A percentile compares a stretch with the other conserved stretches of the same genome.
Conservation (phyloP, 2,797 vertebrate species). For the Todus mexicanus region DNA sequence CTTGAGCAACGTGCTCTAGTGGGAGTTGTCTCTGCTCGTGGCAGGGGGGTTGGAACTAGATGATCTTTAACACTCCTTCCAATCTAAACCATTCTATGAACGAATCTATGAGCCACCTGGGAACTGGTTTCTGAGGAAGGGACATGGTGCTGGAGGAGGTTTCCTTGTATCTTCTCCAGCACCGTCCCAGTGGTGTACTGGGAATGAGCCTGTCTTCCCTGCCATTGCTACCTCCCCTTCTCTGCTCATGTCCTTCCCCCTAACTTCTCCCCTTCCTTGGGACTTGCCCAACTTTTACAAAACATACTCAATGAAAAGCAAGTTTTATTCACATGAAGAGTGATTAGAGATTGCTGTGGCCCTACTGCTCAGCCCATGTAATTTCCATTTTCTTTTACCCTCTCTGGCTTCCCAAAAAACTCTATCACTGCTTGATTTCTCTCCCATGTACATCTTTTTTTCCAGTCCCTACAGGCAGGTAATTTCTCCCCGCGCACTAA, state of each 20-base stretch:
- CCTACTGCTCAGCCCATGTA: not conserved
- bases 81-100: no score
- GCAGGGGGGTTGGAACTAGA: no score
- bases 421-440: not conserved
- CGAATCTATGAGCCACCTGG: not conserved
- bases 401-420: not conserved
- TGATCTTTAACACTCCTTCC: no score
- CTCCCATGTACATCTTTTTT: not conserved
- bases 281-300: not conserved
- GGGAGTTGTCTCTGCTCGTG: no score
- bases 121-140: not conserved
- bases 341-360: not conserved
- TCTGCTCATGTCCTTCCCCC: not conserved
- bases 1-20: no score
- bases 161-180: not conserved
- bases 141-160: not conserved
- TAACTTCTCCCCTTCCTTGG: not conserved
- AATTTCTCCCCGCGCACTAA: not conserved
- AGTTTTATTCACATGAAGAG: not conserved
- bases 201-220: not conserved
- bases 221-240: fast-evolving
- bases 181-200: fast-evolving
- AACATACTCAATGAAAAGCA: not conserved
- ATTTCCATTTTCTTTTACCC: not conserved
- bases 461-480: not conserved